Percentiles rank a stretch among this genome's conserved stretches.
Conservation (phyloP, 2,113 vertebrate species). For the Himantopus leucocephalus region DNA sequence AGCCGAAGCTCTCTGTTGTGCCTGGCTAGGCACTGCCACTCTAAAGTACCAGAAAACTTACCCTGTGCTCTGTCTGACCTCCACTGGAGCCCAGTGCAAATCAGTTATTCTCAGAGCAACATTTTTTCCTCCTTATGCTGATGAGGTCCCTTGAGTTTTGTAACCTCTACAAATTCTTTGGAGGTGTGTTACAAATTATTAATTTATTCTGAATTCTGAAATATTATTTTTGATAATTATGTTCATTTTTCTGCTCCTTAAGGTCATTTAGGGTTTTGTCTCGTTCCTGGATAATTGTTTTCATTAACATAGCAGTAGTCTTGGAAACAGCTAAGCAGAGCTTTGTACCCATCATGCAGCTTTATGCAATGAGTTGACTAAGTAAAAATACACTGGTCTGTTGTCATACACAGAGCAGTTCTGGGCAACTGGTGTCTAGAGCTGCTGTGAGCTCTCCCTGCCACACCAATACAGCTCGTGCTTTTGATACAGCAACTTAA, state of each 20-base stretch:
- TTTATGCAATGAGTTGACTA: background rate
- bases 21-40: background rate
- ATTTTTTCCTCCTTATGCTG: background rate
- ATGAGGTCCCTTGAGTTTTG: background rate
- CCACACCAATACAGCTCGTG: background rate
- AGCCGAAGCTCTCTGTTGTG: background rate
- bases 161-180: background rate
- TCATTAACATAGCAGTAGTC: constrained; percentile 13
- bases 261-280: background rate
- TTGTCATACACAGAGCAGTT: background rate
- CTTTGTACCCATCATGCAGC: background rate
- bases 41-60: background rate
- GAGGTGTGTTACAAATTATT: background rate
- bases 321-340: constrained; percentile 22
- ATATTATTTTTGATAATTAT: background rate
- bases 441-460: background rate
- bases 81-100: background rate
- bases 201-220: background rate
- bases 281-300: background rate
- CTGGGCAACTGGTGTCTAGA: background rate
- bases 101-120: background rate
- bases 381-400: background rate
- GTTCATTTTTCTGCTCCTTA: background rate
- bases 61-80: background rate
- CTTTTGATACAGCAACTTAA: background rate